Percentiles rank a stretch among this genome's conserved stretches.
phyloP scores from a whole-genome alignment of 2,888 invertebrate genomes.

The Calameuta pallipes region DNA sequence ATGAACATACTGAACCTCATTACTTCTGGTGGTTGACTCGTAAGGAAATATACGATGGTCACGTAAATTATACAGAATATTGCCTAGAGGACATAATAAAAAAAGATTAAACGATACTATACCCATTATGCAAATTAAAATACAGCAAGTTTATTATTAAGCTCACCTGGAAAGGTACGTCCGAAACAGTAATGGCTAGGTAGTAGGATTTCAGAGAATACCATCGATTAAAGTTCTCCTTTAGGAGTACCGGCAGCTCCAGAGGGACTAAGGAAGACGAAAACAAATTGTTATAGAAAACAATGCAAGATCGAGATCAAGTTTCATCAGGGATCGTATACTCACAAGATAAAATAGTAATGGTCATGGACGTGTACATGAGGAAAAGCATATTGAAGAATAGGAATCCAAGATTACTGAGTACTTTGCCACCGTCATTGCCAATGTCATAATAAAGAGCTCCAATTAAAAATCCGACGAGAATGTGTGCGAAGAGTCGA shows the following conservation, averaged over 20 bases:
- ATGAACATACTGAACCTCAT: constrained; percentile 90
- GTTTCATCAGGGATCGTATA: constrained; percentile 40
- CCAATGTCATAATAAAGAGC: constrained; percentile 96
- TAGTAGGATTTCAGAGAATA: constrained; percentile 95
- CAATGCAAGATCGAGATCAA: no score
- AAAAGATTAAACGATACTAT: background rate
- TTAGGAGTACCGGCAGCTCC: constrained; percentile 93
- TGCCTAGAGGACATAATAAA: constrained; percentile 74
- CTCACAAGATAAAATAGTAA: constrained; percentile 97
- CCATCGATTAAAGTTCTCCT: constrained; percentile 98
- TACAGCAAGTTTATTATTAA: no score
- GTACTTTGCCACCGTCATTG: constrained; percentile 94
- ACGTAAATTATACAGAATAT: constrained; percentile 94
- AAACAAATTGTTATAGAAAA: background rate
- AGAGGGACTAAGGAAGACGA: constrained; percentile 80
- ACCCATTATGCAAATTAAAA: background rate
- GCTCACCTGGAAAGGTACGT: constrained; percentile 96
- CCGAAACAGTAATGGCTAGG: constrained; percentile 94
- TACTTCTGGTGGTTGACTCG: constrained; percentile 88
- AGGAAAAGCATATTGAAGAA: constrained; percentile 99
- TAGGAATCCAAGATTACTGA: constrained; percentile 95
- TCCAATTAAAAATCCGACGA: constrained; percentile 94
- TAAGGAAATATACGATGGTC: constrained; percentile 93
- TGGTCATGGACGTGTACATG: constrained; percentile 99
- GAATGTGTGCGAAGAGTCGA: constrained; percentile 91